A percentile compares a stretch with the other conserved stretches of the same genome.
Evolutionary conservation across 2,113 vertebrate genomes (phyloP).

Genomic region (Paraplagusia blochii): DNA sequence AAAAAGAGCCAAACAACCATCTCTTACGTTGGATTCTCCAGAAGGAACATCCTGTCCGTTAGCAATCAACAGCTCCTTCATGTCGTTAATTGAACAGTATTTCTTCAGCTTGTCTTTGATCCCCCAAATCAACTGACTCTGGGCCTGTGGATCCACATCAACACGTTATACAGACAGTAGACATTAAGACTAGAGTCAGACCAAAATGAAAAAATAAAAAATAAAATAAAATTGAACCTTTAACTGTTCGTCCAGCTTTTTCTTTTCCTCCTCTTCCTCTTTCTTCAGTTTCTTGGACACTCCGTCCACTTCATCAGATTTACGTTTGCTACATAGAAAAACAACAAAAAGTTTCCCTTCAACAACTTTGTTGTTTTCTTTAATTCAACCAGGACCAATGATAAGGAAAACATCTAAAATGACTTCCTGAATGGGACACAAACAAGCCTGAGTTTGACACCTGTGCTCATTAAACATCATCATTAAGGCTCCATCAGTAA

Average conservation of each 20-base stretch:
- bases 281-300: conserved; percentile 86
- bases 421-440: conserved; percentile 42
- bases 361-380: conserved; percentile 1
- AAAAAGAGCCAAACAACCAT: neutral
- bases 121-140: conserved; percentile 91
- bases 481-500: conserved; percentile 42
- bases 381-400: conserved; percentile 1
- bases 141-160: conserved; percentile 72
- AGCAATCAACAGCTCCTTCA: conserved; percentile 95
- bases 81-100: conserved; percentile 85
- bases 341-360: neutral
- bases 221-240: conserved; percentile 57
- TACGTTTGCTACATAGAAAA: conserved; percentile 81
- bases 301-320: conserved; percentile 80
- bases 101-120: conserved; percentile 95
- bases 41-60: conserved; percentile 92
- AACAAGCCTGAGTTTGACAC: conserved; percentile 47
- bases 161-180: neutral
- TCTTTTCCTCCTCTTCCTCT: conserved; percentile 84
- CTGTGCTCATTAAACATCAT: conserved; percentile 46
- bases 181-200: neutral
- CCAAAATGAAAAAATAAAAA: neutral
- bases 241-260: conserved; percentile 75
- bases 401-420: conserved; percentile 7
- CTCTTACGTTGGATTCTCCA: conserved; percentile 90